Base-by-base conservation (phyloP, 92 coral and sea anemone genomes). In the Porites lobata region DNA sequence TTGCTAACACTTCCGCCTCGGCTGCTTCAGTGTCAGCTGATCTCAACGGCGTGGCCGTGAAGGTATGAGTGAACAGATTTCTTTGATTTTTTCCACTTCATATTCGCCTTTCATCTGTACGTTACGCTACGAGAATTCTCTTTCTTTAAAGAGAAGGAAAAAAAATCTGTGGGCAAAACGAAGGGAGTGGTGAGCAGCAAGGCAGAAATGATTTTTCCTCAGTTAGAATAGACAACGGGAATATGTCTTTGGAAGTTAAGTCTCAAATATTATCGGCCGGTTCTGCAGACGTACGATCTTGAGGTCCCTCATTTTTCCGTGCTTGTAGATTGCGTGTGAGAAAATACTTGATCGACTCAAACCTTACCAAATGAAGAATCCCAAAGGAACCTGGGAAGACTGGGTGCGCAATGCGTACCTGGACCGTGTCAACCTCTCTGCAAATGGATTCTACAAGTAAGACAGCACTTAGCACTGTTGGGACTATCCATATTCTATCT, bases 381-480 rank as follows among this genome's bases (percentile, higher is more conserved):
- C 93, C 9, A 89, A 89, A 72, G 96, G 93, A 75, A 79, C 91
- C 65, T 94, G 96, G 96, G 93, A 94, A 29, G 88, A 91, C 79
- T 94, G 96, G 96, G 95, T 94, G 78, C 43, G 14, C 15, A 74
- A 87, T 50, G 96, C 96, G 15, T 94, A 89, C 50, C 59, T 83
- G 47, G 91, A 86, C 65, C 90, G 95, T 26, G 89, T 86, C 38
- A 85, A 87, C 85, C 89, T 94, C 19, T 94, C 96, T 13, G 96
- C 95, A 38, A 76, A 75, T 83, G 96, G 96, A 32, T 94, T 94
- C 75, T 94, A 89, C 89, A 92, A 81, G 96, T 94, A 92, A 87
- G 94, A 54, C 5, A 38, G 47, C 47, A 4, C 47, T 38, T 38
- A 38, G 47, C 47, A 38, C 47, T 38, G 47, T 38, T 38, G 4